Percentiles rank a stretch among this genome's conserved stretches.
phyloP scores from a whole-genome alignment of 2,797 vertebrate genomes.

The Rhincodon typus region DNA sequence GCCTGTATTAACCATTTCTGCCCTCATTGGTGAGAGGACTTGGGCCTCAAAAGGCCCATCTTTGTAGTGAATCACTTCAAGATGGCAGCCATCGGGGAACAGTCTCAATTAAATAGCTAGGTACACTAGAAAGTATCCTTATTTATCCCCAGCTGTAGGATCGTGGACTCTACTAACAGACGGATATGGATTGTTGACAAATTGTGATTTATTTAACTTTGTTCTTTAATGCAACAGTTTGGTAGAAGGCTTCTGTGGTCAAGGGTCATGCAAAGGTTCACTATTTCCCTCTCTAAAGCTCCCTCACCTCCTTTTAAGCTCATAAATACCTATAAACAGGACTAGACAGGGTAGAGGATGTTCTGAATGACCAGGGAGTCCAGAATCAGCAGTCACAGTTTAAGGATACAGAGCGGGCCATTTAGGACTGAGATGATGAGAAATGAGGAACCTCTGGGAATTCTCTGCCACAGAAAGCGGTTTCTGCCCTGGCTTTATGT shows the following conservation, averaged over 20 bases:
- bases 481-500: no score
- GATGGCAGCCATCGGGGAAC: not conserved
- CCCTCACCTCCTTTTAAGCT: not conserved
- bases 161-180: not conserved
- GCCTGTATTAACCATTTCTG: not conserved
- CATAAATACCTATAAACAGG: no score
- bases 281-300: not conserved
- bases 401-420: no score
- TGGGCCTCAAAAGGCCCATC: not conserved
- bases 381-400: no score
- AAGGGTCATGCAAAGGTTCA: not conserved
- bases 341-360: no score
- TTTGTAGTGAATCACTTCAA: not conserved
- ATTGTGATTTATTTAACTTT: not conserved
- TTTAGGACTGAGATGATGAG: no score
- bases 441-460: no score
- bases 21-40: not conserved
- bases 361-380: no score
- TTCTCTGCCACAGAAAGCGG: no score
- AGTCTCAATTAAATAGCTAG: not conserved
- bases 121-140: accelerated
- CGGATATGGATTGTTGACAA: not conserved
- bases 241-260: not conserved
- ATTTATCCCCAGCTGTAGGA: not conserved
- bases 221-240: not conserved